Conservation (phyloP, 2,888 invertebrate genomes). For the Saturnia japonica region DNA sequence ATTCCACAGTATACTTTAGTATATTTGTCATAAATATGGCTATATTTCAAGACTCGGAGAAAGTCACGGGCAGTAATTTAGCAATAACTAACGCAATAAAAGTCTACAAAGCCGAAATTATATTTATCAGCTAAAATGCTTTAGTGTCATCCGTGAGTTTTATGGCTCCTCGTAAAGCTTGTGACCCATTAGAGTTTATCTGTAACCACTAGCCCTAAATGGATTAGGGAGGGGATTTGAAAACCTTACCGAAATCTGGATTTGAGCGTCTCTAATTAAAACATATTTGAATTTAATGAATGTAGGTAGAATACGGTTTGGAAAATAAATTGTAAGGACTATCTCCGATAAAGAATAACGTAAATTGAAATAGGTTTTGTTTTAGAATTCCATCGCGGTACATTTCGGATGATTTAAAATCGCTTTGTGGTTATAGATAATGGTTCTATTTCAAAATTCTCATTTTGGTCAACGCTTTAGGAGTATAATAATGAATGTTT, state of each 20-base stretch:
- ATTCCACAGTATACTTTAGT: no score
- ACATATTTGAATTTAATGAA: neutral
- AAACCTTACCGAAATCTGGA: neutral
- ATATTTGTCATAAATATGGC: no score
- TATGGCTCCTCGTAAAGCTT: slow-evolving; percentile 8
- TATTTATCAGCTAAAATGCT: slow-evolving; percentile 7
- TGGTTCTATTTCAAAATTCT: neutral
- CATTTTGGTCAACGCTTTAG: neutral
- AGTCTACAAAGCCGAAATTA: neutral
- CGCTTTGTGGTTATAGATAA: neutral
- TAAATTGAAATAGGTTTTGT: neutral
- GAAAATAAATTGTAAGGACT: neutral
- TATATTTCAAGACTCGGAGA: neutral
- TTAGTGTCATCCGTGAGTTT: slow-evolving; percentile 5
- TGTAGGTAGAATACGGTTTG: neutral
- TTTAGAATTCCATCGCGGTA: neutral
- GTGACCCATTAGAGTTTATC: slow-evolving; percentile 9
- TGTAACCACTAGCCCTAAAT: neutral
- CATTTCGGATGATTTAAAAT: no score
- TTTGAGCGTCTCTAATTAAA: neutral
- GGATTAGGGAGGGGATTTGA: no score
- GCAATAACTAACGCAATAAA: neutral
- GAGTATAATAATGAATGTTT: no score
- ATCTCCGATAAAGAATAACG: neutral
- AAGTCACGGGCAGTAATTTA: neutral